Evolutionary conservation across 2,888 invertebrate genomes (phyloP).

Genomic region (Sacculina carcini): DNA sequence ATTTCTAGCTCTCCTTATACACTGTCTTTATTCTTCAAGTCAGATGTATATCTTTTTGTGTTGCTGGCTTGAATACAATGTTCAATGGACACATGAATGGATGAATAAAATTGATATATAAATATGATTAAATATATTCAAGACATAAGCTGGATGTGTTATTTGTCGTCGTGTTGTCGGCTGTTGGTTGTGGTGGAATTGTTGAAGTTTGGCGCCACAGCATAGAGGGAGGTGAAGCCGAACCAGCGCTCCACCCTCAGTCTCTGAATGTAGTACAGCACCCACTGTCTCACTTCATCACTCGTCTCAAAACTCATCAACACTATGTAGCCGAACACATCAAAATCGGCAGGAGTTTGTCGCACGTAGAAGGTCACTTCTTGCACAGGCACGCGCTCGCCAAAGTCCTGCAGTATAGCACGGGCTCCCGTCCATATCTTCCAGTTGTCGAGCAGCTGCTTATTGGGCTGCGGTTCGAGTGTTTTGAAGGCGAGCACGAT

Average conservation of each 20-base stretch:
- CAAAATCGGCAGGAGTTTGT: not conserved
- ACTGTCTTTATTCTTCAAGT: too few species aligned
- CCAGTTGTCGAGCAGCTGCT: not conserved
- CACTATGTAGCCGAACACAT: not conserved
- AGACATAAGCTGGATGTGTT: not conserved
- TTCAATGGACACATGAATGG: too few species aligned
- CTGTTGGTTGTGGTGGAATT: too few species aligned
- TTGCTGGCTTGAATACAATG: too few species aligned
- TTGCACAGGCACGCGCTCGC: not conserved
- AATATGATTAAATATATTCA: not conserved
- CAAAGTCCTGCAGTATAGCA: not conserved
- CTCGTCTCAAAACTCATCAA: not conserved
- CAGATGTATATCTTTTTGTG: too few species aligned
- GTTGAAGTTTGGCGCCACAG: not conserved
- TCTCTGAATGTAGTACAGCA: not conserved
- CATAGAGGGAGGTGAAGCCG: not conserved
- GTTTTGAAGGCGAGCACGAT: not conserved
- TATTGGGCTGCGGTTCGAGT: not conserved
- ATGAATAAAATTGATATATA: too few species aligned
- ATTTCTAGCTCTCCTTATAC: too few species aligned
- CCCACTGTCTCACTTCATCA: not conserved
- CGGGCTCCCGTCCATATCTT: not conserved
- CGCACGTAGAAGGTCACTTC: not conserved
- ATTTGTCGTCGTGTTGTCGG: too few species aligned
- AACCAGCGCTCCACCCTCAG: not conserved